A percentile compares a stretch with the other conserved stretches of the same genome.
Evolutionary conservation across 1,140 invertebrate species (phyloP).

Genomic region (Glomeris maerens): DNA sequence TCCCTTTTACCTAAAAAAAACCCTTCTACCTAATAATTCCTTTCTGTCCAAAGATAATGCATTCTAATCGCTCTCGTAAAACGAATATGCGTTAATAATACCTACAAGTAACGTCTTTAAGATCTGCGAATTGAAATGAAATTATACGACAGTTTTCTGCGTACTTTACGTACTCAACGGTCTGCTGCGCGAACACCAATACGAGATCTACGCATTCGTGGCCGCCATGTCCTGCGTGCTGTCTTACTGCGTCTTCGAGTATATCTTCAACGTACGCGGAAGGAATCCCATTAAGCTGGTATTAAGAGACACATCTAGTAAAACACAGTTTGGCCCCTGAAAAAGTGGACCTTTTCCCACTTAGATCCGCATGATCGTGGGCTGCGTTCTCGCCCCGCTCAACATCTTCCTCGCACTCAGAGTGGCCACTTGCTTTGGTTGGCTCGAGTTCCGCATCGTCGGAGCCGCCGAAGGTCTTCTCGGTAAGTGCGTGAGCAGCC

Average conservation of each 20-base stretch:
- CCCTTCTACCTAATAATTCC: no score
- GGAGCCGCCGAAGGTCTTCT: background rate
- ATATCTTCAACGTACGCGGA: slow-evolving; percentile 16
- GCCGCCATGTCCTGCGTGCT: slow-evolving; percentile 20
- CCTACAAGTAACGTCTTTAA: no score
- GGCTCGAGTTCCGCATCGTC: slow-evolving; percentile 1
- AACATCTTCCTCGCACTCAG: background rate
- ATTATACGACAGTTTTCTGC: slow-evolving; percentile 20
- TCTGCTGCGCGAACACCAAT: slow-evolving; percentile 20
- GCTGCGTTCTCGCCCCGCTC: background rate
- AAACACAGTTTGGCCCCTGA: no score
- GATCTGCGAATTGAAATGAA: no score
- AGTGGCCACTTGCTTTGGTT: background rate
- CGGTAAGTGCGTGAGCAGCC: background rate
- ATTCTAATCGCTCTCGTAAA: no score
- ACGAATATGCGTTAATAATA: no score
- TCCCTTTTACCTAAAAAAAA: no score
- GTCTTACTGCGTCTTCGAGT: slow-evolving; percentile 21
- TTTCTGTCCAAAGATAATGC: no score
- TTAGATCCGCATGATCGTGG: slow-evolving; percentile 1
- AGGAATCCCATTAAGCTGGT: slow-evolving; percentile 21
- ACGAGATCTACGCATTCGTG: slow-evolving; percentile 21
- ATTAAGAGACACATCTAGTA: no score
- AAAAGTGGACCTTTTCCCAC: background rate
- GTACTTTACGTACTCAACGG: slow-evolving; percentile 21